Evolutionary conservation across 1,140 invertebrate species (phyloP).

Genomic region (Batillaria attramentaria): DNA sequence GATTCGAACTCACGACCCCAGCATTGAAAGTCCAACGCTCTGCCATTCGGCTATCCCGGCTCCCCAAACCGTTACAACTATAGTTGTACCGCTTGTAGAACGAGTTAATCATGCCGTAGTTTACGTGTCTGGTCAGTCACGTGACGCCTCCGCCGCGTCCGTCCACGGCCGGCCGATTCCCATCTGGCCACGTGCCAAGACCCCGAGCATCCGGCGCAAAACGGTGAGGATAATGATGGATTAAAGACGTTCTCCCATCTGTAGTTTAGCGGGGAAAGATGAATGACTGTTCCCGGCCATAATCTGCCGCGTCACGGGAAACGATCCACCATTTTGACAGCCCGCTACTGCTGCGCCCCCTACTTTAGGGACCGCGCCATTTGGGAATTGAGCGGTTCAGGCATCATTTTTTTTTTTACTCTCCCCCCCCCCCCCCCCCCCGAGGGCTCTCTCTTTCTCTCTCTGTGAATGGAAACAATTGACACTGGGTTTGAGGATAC

Average conservation of each 20-base stretch:
- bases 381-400: neutral
- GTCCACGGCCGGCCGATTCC: no score
- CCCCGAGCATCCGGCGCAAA: neutral
- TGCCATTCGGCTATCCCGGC: no score
- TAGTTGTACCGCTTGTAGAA: neutral
- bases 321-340: constrained; percentile 6
- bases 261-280: neutral
- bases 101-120: neutral
- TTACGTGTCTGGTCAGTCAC: neutral
- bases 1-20: no score
- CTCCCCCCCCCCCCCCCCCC: no score
- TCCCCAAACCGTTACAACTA: neutral
- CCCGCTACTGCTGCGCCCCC: neutral
- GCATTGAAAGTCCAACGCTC: no score
- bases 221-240: neutral
- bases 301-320: constrained; percentile 1
- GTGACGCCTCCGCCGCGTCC: neutral
- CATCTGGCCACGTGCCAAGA: neutral
- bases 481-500: no score
- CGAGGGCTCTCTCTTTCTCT: no score
- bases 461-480: no score
- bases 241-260: neutral
- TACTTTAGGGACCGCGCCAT: neutral
- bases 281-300: neutral
- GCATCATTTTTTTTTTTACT: no score